Conservation (phyloP, 2,888 invertebrate genomes). For the Allygus modestus region DNA sequence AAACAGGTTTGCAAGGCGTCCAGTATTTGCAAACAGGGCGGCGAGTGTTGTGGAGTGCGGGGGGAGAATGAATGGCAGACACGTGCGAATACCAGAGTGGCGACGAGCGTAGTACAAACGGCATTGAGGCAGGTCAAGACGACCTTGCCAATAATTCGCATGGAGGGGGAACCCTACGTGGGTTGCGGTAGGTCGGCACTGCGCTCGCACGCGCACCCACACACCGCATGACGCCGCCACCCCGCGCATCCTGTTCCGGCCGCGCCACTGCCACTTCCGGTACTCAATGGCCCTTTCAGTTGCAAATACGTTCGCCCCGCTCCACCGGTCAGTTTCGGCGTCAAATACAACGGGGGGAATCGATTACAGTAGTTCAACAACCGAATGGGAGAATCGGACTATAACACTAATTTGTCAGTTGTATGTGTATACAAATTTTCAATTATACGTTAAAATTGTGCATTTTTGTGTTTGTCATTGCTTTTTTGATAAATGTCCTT, state of each 20-base stretch:
- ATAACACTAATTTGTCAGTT: no score
- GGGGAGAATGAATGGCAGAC: constrained; percentile 44
- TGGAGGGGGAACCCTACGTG: constrained; percentile 25
- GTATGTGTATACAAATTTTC: no score
- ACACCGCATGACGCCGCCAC: background rate
- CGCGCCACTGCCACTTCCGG: background rate
- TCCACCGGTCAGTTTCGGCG: no score
- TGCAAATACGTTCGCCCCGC: constrained; percentile 23
- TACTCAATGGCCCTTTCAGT: background rate
- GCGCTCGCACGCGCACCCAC: background rate
- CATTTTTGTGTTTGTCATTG: no score
- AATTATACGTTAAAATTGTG: no score
- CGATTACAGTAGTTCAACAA: no score
- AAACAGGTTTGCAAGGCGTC: no score
- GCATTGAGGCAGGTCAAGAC: constrained; percentile 26
- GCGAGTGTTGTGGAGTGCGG: background rate
- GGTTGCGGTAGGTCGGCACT: constrained; percentile 39
- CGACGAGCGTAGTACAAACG: constrained; percentile 22
- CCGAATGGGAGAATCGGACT: no score
- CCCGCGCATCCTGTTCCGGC: background rate
- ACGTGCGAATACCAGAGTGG: constrained; percentile 21
- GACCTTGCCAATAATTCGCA: constrained; percentile 59
- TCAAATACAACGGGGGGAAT: no score
- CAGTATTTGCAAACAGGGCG: no score
- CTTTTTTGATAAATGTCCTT: no score